Conservation (phyloP, 2,113 vertebrate genomes). For the Oceanodroma tethys region DNA sequence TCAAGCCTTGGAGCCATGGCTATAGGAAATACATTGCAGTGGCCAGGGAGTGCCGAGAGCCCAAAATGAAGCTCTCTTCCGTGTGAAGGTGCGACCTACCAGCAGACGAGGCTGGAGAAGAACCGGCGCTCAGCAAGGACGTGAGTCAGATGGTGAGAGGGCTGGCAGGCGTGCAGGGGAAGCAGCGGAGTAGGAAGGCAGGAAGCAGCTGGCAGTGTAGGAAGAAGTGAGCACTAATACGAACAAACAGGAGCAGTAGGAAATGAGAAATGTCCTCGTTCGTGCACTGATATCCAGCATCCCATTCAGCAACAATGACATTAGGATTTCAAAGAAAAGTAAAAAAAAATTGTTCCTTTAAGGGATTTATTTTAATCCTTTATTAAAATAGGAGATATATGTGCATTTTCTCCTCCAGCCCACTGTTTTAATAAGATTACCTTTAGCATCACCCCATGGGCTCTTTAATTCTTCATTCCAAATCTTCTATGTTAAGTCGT, state of each 20-base stretch:
- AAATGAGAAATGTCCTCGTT: not conserved
- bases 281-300: not conserved
- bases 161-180: not conserved
- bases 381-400: not conserved
- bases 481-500: not conserved
- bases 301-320: not conserved
- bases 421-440: not conserved
- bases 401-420: not conserved
- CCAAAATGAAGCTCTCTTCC: not conserved
- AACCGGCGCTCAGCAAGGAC: rapidly evolving
- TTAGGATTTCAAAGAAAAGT: not conserved
- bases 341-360: not conserved
- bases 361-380: not conserved
- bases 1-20: not conserved
- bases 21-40: not conserved
- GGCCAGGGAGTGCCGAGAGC: not conserved
- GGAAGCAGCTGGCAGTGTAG: not conserved
- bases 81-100: not conserved
- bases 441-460: not conserved
- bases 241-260: not conserved
- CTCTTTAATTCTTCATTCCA: not conserved
- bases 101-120: not conserved
- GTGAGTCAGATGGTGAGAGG: not conserved
- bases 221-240: not conserved
- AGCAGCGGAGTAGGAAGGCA: not conserved